phyloP scores from a whole-genome alignment of 2,113 vertebrate species.

The Chaetura pelagica region DNA sequence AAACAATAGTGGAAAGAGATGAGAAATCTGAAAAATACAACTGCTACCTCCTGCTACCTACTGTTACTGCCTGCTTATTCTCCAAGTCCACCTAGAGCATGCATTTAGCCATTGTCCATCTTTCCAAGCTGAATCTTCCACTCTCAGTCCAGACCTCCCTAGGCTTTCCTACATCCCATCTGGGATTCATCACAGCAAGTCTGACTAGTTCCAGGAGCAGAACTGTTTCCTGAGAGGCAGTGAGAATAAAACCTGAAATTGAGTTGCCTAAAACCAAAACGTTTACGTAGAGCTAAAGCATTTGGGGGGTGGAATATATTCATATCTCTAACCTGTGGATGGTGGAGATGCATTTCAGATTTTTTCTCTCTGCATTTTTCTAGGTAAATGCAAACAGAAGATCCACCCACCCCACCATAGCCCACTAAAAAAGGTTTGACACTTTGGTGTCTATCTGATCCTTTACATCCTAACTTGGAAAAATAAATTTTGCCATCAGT shows the following conservation, averaged over 20 bases:
- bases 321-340: background rate
- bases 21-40: background rate
- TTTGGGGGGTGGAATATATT: background rate
- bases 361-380: background rate
- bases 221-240: background rate
- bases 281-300: background rate
- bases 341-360: background rate
- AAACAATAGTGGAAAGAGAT: background rate
- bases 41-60: background rate
- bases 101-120: background rate
- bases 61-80: background rate
- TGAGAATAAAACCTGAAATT: background rate
- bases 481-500: background rate
- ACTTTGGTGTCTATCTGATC: background rate
- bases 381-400: background rate
- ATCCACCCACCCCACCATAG: background rate
- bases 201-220: background rate
- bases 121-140: background rate
- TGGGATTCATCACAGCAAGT: background rate
- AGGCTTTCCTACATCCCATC: accelerated
- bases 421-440: background rate
- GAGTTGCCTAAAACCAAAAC: background rate
- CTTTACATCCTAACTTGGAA: background rate
- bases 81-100: accelerated
- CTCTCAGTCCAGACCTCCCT: background rate